A percentile compares a stretch with the other conserved stretches of the same genome.
Conservation (phyloP, 1,140 invertebrate genomes). For the Caenorhabditis inopinata region DNA sequence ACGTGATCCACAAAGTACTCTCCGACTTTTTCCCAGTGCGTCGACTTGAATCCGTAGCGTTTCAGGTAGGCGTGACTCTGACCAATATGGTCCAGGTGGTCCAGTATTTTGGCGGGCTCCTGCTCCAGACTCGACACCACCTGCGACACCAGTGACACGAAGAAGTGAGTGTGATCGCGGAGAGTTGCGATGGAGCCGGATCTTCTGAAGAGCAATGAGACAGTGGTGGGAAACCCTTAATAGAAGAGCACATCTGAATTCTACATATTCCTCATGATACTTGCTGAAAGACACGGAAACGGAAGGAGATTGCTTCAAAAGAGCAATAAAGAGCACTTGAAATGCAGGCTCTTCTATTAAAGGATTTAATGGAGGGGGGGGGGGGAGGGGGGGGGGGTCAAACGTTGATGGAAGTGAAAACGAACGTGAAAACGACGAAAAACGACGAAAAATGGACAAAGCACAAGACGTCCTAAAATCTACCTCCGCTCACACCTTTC, state of each 20-base stretch:
- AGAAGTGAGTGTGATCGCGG: slow-evolving; percentile 63
- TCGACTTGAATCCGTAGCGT: slow-evolving; percentile 54
- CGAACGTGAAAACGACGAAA: background rate
- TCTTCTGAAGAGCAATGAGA: too few species aligned
- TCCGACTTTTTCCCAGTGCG: slow-evolving; percentile 61
- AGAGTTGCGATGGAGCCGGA: slow-evolving; percentile 59
- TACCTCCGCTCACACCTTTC: slow-evolving; percentile 42
- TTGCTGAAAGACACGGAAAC: too few species aligned
- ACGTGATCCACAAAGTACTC: slow-evolving; percentile 56
- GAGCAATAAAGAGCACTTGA: background rate
- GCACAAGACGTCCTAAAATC: too few species aligned
- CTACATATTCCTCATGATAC: background rate
- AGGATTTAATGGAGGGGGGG: too few species aligned
- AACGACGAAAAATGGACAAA: too few species aligned
- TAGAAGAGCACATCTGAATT: too few species aligned
- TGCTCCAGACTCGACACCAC: slow-evolving; percentile 54
- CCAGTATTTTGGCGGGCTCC: slow-evolving; percentile 57
- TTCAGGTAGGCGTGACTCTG: slow-evolving; percentile 54
- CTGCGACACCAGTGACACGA: slow-evolving; percentile 59
- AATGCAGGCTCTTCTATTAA: too few species aligned
- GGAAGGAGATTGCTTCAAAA: too few species aligned
- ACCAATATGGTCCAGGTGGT: slow-evolving; percentile 60
- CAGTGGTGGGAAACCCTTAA: too few species aligned
- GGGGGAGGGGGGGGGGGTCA: too few species aligned
- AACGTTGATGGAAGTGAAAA: too few species aligned